Evolutionary conservation across 1,140 invertebrate species (phyloP), one percentile per base, ranked within the genome.

Genomic region (Papilio machaon): DNA sequence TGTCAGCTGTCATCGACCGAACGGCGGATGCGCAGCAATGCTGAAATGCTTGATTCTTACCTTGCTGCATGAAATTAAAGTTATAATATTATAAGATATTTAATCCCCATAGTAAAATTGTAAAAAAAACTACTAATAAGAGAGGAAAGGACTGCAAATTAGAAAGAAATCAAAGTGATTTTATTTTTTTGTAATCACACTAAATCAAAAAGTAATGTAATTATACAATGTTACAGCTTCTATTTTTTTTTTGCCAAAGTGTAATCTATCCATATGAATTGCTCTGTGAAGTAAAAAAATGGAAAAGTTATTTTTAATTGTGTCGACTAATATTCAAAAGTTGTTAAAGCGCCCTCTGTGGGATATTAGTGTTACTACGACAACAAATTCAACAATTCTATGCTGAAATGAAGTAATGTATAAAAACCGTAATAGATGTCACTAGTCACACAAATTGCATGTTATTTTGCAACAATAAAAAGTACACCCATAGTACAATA

Each of bases 11-110:
- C 47, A 77, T 15, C 35, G n/a, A 77, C 15, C 23, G n/a, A 46
- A 46, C 75, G 23, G 75, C 86, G 86, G 82, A 79, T 73, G 83
- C 86, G 87, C 87, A 87, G 49, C 54, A 54, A 43, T 43, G 75
- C 49, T 13, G 30, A 70, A 70, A 58, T 43, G 7, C 4, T 43
- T 43, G 38, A 49, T 13, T 2, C 47, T 49, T 49, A 9, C n/a
- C 54, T 58, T 58, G 54, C 0, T 19, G 54, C n/a, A 19, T 58
- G 54, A 58, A 58, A 58, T 5, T 52, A 15, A 58, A 19, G n/a
- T 19, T 6, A 8, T 30, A 30, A 30, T 43, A 6, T 43, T 43
- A 43, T 19, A n/a, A 58, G 7, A 19, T 58, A 58, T n/a, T 58
- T 58, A 19, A 58, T 58, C 54, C 17, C 0, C 9, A n/a, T 8